Base-by-base conservation (phyloP, 1,140 invertebrate genomes). In the Cherax destructor region DNA sequence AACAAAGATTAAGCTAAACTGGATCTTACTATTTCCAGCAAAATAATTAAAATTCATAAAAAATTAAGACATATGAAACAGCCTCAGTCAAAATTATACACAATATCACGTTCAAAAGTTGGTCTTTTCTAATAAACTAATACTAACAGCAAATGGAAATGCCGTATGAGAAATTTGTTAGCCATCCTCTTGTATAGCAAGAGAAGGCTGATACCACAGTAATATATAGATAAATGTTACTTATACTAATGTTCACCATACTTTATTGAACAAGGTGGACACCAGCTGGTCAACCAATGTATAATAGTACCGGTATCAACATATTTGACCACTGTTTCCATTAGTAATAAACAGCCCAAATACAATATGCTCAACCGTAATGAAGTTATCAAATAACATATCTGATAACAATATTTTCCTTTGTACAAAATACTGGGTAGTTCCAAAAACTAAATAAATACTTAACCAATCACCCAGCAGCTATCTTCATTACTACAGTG, bases 351-450 rank as follows among this genome's bases (percentile, higher is more conserved):
- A 81, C 79, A 81, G 49, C 50, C 79, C 56, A 81, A 56, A 81
- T 59, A 81, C 56, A 81, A 81, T 24, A 81, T 81, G 24, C 50
- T 59, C 56, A 81, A 81, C 50, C 30, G 7, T 50, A 69, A 50
- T 81, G 56, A 56, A 59, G 79, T 81, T 81, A 81, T 59, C 79
- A 81, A 52, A 50, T 52, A 79, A 49, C 78, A 49, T 50, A 79
- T 49, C 52, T 50, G 78, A 79, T 81, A 81, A 81, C 79, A 52
- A 56, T 52, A 52, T 81, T 24, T 81, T 79, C n/a, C 79, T 81
- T 81, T 81, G 79, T 81, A 81, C 79, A 81, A 81, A 81, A 81
- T 81, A 81, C 79, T 81, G 56, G 79, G 50, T 59, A 81, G n/a
- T 81, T 52, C 50, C 49, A 81, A 81, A 59, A 81, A 79, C 47